Conservation (phyloP, 53 echinoderm and acorn worm species). For the Holothuria scabra region DNA sequence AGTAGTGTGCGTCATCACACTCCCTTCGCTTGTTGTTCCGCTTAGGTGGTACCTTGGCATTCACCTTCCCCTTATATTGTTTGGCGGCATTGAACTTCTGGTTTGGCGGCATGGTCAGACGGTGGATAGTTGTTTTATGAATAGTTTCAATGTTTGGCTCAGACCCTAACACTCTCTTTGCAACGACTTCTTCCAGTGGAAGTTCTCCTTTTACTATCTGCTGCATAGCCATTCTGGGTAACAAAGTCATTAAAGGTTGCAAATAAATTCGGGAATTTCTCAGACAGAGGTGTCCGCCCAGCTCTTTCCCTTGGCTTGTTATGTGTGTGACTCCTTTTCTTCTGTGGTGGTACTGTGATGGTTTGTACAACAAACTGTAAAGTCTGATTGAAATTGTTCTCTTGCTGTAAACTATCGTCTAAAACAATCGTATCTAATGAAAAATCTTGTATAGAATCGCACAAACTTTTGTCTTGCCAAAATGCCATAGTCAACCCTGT, state of each 20-base stretch:
- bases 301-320: background rate
- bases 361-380: too few relatives aligned
- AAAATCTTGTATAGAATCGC: too few relatives aligned
- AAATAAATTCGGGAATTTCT: background rate
- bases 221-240: slow-evolving; percentile 1
- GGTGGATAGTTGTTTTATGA: background rate
- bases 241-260: background rate
- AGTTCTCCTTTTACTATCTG: background rate
- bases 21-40: too few relatives aligned
- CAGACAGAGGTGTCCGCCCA: slow-evolving; percentile 1
- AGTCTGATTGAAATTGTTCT: too few relatives aligned
- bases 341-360: too few relatives aligned
- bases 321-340: background rate
- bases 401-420: too few relatives aligned
- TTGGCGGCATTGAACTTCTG: background rate
- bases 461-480: too few relatives aligned
- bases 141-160: background rate
- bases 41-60: background rate
- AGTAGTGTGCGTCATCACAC: slow-evolving; percentile 27
- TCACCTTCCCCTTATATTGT: background rate
- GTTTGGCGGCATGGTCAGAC: background rate
- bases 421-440: too few relatives aligned
- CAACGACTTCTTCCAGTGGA: background rate
- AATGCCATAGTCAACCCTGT: too few relatives aligned
- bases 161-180: too few relatives aligned